These are phyloP conservation scores for Strongylocentrotus purpuratus DNA, from an alignment of 35 echinoderm and acorn worm species.

Conservation along the genomic window DNA sequence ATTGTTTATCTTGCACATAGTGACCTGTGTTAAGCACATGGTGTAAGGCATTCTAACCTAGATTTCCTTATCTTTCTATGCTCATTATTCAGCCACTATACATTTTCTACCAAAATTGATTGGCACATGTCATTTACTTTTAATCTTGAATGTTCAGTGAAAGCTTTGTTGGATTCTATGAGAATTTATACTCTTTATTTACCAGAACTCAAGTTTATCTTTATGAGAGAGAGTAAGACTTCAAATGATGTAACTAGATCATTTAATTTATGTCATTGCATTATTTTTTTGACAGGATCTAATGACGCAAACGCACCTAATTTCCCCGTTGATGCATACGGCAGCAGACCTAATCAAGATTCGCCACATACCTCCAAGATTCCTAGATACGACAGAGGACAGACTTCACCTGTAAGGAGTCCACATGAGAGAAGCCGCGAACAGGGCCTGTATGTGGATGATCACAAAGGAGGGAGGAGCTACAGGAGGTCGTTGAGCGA, in stretches of 20 bases:
- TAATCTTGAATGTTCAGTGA: no score
- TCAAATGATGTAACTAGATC: neutral
- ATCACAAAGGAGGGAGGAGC: neutral
- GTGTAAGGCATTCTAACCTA: no score
- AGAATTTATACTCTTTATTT: no score
- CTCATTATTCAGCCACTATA: no score
- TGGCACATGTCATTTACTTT: no score
- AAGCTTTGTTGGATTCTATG: no score
- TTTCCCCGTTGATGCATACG: conserved; percentile 71
- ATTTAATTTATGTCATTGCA: neutral
- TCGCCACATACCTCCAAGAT: conserved; percentile 58
- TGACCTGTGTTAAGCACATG: no score
- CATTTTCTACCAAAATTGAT: no score
- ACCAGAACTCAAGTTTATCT: no score
- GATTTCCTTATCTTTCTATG: no score
- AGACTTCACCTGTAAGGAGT: conserved; percentile 21
- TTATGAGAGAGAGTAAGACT: neutral
- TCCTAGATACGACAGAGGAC: conserved; percentile 55
- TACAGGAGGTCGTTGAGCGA: conserved; percentile 41
- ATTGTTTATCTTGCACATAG: no score
- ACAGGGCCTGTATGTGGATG: neutral
- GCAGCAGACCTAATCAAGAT: conserved; percentile 63
- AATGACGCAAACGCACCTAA: conserved; percentile 90
- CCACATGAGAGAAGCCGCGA: conserved; percentile 18
- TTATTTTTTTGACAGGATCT: conserved; percentile 64